Evolutionary conservation across 2,797 vertebrate genomes (phyloP).

Genomic region (Eulemur albifrons): DNA sequence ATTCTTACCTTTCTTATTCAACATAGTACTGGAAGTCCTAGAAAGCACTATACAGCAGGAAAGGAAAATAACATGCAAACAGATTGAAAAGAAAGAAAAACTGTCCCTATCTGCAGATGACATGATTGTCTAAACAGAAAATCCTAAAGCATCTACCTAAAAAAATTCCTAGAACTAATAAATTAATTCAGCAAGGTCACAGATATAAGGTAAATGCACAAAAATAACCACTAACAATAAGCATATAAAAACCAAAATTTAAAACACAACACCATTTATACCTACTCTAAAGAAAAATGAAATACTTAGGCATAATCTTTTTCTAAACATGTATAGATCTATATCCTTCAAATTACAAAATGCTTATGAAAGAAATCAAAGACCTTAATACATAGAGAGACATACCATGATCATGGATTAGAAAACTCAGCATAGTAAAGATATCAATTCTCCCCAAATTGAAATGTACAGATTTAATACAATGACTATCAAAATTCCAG

Average conservation of each 20-base stretch:
- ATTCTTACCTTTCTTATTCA: background rate
- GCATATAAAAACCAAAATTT: background rate
- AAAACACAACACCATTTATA: background rate
- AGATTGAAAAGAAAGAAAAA: background rate
- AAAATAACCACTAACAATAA: background rate
- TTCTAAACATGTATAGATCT: background rate
- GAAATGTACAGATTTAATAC: background rate
- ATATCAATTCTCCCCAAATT: background rate
- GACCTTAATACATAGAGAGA: background rate
- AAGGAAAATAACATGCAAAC: background rate
- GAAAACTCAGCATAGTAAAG: background rate
- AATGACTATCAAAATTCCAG: background rate
- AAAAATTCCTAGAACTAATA: background rate
- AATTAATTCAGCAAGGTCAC: background rate
- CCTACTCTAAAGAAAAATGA: background rate
- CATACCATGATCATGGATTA: background rate
- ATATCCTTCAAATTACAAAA: conserved; percentile 16
- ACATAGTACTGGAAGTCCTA: background rate
- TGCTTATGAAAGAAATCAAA: background rate
- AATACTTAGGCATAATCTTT: background rate
- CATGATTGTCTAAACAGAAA: background rate
- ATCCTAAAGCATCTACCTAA: background rate
- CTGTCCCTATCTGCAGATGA: background rate
- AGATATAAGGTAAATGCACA: background rate
- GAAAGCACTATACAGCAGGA: background rate